phyloP scores from a whole-genome alignment of 2,113 vertebrate genomes.

The Dendrocopos noguchii region DNA sequence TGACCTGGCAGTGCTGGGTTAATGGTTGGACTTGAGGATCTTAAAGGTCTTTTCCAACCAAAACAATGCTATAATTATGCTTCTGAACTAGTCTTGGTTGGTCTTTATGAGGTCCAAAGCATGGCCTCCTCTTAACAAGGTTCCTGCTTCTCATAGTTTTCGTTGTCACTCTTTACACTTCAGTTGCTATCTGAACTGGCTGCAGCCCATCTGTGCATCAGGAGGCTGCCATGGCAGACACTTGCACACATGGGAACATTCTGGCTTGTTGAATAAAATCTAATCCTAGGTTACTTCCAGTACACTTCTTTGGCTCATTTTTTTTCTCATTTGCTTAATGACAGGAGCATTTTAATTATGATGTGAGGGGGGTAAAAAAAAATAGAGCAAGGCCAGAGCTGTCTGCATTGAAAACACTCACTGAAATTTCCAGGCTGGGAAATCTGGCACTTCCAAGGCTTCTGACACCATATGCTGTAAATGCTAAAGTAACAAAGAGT shows the following conservation, averaged over 20 bases:
- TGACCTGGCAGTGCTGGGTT: too few species aligned
- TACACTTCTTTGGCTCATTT: neutral
- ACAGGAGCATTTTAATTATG: conserved; percentile 13
- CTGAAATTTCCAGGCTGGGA: neutral
- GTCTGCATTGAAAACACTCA: neutral
- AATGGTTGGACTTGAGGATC: too few species aligned
- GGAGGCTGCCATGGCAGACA: neutral
- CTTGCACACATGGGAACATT: neutral
- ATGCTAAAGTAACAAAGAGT: neutral
- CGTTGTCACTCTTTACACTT: neutral
- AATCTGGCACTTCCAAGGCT: conserved; percentile 8
- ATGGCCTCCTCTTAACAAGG: neutral
- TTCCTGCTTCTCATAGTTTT: neutral
- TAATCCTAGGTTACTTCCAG: neutral
- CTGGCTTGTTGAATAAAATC: neutral
- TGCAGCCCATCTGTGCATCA: neutral
- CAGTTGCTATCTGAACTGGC: neutral
- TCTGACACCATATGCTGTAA: neutral
- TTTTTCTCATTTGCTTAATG: neutral
- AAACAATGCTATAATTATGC: too few species aligned
- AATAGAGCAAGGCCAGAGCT: conserved; percentile 41
- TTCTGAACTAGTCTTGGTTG: neutral
- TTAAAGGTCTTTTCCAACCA: too few species aligned
- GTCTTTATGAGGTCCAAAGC: neutral
- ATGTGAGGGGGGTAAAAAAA: neutral